Evolutionary conservation across 2,797 vertebrate genomes (phyloP), one percentile per base, ranked within the genome.

Genomic region (Danio aesculapii): DNA sequence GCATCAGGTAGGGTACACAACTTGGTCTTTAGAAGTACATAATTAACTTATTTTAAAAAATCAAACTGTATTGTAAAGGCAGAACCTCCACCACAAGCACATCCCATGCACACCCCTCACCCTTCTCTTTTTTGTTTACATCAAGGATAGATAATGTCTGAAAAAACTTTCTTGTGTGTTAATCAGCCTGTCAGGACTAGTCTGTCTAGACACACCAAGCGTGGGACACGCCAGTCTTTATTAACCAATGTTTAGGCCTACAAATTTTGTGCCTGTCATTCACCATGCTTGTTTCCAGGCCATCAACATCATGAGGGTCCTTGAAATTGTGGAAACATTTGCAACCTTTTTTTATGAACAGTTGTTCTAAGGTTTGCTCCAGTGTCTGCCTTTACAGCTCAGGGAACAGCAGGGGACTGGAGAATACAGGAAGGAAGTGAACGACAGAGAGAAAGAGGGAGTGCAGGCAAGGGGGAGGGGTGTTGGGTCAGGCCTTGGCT

Each of bases 391-490:
- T 78, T 62, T 39, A 81, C 63, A 83, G 58, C 69, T 53, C 7
- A 79, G 59, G 75, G 83, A 84, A 69, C 82, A 86, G 83, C 52
- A 82, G 78, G 81, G 85, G 75, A 83, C 72, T 82, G 79, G 83
- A 82, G 82, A 85, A 83, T 77, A 82, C 83, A 83, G 85, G 85
- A 85, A 88, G 87, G 83, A 84, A 87, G 70, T 82, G 66, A 81
- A 78, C 16, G 75, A 73, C 59, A 83, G 79, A 74, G 61, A 43
- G 69, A 72, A 57, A 72, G 64, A 63, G 80, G 30, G 75, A 81
- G 64, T 47, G 55, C n/a, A 62, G 76, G 55, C 63, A 74, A n/a
- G 81, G 83, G 84, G 82, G 79, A 84, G 67, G 81, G 85, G 72
- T 70, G 71, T 39, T 62, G 83, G 80, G 70, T 81, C 44, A 77